Evolutionary conservation across 2,888 invertebrate species (phyloP).

Genomic region (Petrolisthes manimaculis): DNA sequence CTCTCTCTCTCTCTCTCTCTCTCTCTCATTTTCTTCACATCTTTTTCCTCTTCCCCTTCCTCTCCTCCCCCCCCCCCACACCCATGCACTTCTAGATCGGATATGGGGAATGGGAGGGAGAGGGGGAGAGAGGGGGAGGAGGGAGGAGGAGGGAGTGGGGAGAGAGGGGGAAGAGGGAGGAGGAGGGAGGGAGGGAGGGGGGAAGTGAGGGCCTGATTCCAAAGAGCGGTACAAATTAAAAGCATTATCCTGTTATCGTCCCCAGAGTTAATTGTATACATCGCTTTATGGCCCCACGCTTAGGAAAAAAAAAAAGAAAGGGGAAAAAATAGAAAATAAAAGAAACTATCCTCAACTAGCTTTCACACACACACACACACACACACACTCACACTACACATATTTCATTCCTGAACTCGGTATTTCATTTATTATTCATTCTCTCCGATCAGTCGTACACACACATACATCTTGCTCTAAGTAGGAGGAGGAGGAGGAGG

Average conservation of each 20-base stretch:
- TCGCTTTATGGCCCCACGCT: background rate
- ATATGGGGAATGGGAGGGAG: too few relatives aligned
- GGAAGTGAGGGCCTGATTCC: background rate
- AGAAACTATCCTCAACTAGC: too few relatives aligned
- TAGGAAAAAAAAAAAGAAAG: constrained; percentile 6
- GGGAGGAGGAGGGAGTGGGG: background rate
- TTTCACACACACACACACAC: too few relatives aligned
- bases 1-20: constrained; percentile 22
- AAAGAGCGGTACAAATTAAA: constrained; percentile 43
- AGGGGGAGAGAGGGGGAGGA: background rate
- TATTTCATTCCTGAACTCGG: too few relatives aligned
- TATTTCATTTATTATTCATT: too few relatives aligned
- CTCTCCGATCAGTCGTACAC: too few relatives aligned
- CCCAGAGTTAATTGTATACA: constrained; percentile 47
- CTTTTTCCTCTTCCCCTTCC: background rate
- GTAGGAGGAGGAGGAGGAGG: too few relatives aligned
- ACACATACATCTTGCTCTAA: too few relatives aligned
- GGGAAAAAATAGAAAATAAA: background rate
- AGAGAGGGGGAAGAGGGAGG: background rate
- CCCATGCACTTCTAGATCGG: background rate
- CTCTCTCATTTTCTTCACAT: background rate
- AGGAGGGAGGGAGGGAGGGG: background rate
- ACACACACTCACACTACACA: too few relatives aligned
- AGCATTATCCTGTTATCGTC: constrained; percentile 50
- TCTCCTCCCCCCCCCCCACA: background rate